Base-by-base conservation (phyloP, 1,140 invertebrate species). In the Musca vetustissima region DNA sequence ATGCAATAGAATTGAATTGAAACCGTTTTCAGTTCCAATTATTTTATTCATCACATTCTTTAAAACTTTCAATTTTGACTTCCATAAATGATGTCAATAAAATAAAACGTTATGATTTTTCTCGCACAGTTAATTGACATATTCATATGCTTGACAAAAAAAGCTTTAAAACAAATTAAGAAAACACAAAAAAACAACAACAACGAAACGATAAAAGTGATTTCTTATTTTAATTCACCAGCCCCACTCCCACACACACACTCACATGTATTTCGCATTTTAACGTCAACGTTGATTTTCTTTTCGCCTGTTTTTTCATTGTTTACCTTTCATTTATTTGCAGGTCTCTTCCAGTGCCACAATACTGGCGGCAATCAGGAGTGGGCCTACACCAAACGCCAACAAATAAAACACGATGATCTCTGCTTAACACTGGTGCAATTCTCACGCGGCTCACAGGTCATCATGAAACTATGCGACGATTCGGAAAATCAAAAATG, bases 331-430 rank as follows among this genome's bases (percentile, higher is more conserved):
- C 52, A 61, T 21, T 14, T 48, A 21, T 25, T 80, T 81, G 25
- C 75, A 88, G 87, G 87, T 19, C 86, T 98, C 73, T 98, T 96
- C 83, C 90, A 91, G 14, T 99, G 97, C 83, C 97, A 99, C 84
- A 91, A 94, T 73, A 92, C 93, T 13, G 97, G 97, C 67, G 96
- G 96, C 57, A 98, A 98, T 85, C 97, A 99, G 88, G 94, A 97
- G 81, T 98, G 95, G 94, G 87, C 88, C 0, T 85, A 93, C 53
- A 94, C 91, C 9, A 92, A 92, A 71, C 88, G 91, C 70, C 92
- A 92, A 3, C 84, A 93, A 21, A 89, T 96, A 72, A 92, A 92
- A 67, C 94, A 96, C 79, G 91, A 93, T 77, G 91, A 92, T 70
- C 86, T 95, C 17, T 97, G 95, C 80, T 82, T 97, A 17, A 93